These are phyloP conservation scores for Hemicrepidius hirtus DNA, from an alignment of 2,888 invertebrate species.

Conservation along the genomic window DNA sequence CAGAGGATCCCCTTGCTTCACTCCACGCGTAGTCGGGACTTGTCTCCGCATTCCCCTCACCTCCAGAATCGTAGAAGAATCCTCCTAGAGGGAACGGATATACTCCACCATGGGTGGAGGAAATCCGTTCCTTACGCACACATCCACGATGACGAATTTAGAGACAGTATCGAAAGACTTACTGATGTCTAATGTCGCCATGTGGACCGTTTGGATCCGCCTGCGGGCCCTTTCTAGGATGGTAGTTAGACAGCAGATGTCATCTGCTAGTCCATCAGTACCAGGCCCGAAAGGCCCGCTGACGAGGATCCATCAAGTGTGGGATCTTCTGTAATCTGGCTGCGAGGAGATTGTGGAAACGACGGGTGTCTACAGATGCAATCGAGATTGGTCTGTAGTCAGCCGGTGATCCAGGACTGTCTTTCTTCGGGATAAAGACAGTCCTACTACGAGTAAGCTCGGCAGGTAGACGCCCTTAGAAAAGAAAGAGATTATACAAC, in stretches of 20 bases:
- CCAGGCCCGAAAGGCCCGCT: background rate
- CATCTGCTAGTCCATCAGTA: background rate
- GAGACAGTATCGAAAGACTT: background rate
- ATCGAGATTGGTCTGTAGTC: too few relatives aligned
- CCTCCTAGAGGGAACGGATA: background rate
- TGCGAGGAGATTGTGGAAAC: too few relatives aligned
- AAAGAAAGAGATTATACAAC: too few relatives aligned
- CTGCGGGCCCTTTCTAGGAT: background rate
- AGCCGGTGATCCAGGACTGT: too few relatives aligned
- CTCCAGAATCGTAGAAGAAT: background rate
- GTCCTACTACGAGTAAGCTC: too few relatives aligned
- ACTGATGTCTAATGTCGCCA: background rate
- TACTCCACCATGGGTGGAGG: constrained; percentile 1
- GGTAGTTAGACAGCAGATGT: background rate
- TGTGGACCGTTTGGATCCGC: background rate
- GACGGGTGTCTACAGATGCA: too few relatives aligned
- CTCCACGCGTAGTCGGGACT: background rate
- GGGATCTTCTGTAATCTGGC: background rate
- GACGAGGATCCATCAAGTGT: background rate
- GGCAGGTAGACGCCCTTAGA: too few relatives aligned
- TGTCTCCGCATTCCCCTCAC: background rate
- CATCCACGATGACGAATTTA: background rate
- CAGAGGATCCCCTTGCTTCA: too few relatives aligned
- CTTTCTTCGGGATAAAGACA: too few relatives aligned
- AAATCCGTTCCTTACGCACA: background rate